Evolutionary conservation across 2,113 vertebrate species (phyloP), one percentile per base, ranked within the genome.

Genomic region (Sebastes schlegelii): DNA sequence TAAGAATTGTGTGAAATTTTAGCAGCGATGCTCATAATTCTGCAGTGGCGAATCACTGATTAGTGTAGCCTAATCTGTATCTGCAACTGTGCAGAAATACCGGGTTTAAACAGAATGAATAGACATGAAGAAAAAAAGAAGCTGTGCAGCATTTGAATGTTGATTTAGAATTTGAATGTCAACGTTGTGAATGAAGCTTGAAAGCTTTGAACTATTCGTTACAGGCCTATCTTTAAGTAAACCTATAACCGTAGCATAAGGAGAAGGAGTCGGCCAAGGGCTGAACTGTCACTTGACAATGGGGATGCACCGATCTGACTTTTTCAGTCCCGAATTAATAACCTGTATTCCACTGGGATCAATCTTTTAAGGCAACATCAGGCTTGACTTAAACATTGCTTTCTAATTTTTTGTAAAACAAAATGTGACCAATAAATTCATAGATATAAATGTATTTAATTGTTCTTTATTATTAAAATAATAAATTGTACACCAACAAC

Each of bases 231-330:
- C 8, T 43, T 34, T 12, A 57, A 51, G 1, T 62, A 42, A 66
- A 62, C 19, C 12, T 61, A 26, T 77, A 88, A 79, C 16, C 1
- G 12, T 42, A 69, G 45, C 57, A 68, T 17, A 49, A 7, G 9
- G 51, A 8, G 12, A 55, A 55, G 45, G 63, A n/a, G 62, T 34
- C 0, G 8, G 46, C 12, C 61, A 77, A 21, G 11, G 46, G 34
- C 57, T 67, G 2, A 57, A 71, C 42, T 77, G 52, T 73, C 63
- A 70, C 74, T 65, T 76, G 19, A 34, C 26, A 34, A 34, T 34
- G 0, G 26, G 26, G 26, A 34, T 34, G 26, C 26, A 34, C 26
- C 26, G 26, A 34, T 34, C 26, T 34, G 26, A 34, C 26, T 34
- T 34, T 34, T 34, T 34, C 26, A 34, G 26, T 34, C 26, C 26